Evolutionary conservation across 30 jellyfish, hydroid and myxozoan species (phyloP), one percentile per base, ranked within the genome.

Genomic region (Aurelia coerulea): DNA sequence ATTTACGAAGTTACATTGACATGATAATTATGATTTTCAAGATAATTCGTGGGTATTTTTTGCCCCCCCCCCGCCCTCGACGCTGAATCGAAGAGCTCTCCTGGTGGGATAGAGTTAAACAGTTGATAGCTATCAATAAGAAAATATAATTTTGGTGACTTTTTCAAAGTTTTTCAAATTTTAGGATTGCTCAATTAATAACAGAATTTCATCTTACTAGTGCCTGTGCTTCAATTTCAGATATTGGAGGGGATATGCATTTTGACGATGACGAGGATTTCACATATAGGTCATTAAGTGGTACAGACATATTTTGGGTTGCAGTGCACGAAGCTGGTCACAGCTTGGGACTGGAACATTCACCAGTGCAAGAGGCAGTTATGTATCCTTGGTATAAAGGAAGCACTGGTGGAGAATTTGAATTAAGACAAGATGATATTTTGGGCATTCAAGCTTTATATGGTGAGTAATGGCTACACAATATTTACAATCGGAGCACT

Each of bases 291-390:
- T 83, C 73, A 33, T 4, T 62, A 1, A 58, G 39, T 19, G 93
- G 98, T 1, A 86, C 90, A 3, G 90, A 88, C 62, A 63, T 86
- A 16, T 59, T 86, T 10, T 83, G 94, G 94, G 96, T 92, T 7
- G 98, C 98, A 17, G 94, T 84, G 10, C 98, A 92, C 65, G 98
- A 92, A 79, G 80, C 87, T 46, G 98, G 98, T 6, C 98, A 92
- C 83, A 78, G 91, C 59, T 73, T 92, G 32, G 98, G 98, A 5
- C 77, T 92, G 75, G 93, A 92, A 58, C 98, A 92, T 75, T 87
- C 98, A 1, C 79, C 75, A 37, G 91, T 42, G 0, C 87, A 59
- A 29, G 95, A 82, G 4, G 90, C 98, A 12, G 74, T 92, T 66
- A 92, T 92, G 98, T 92, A 85, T 60, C 98, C 98, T 19, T 92